Percentiles rank a stretch among this genome's conserved stretches.
phyloP scores from a whole-genome alignment of 2,888 invertebrate genomes.

The Drymonia ruficornis region DNA sequence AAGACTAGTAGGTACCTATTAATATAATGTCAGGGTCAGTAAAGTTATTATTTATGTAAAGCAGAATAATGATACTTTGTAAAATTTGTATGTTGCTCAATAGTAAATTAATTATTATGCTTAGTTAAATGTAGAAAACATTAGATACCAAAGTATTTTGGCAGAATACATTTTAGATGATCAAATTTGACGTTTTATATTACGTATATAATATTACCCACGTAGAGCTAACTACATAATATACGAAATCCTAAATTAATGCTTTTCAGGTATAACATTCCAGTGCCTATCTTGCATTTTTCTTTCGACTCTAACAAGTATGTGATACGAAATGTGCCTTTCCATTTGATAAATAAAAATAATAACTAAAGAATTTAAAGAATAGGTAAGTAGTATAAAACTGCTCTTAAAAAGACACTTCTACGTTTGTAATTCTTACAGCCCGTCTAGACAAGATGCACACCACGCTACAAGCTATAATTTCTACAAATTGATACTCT shows the following conservation, averaged over 20 bases:
- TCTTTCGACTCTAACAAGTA: conserved; percentile 23
- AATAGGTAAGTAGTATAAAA: no score
- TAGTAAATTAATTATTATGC: conserved; percentile 18
- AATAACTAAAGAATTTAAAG: no score
- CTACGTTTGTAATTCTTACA: background rate
- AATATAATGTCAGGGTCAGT: conserved; percentile 28
- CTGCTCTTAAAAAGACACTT: background rate
- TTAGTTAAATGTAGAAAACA: conserved; percentile 16
- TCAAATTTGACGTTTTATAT: conserved; percentile 6
- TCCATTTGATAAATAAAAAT: conserved; percentile 11
- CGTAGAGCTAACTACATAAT: no score
- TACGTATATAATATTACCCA: background rate
- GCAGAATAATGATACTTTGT: conserved; percentile 4
- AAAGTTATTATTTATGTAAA: background rate
- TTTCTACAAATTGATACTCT: no score
- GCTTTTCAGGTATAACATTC: conserved; percentile 18
- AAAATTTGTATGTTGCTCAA: conserved; percentile 31
- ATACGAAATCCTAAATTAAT: conserved; percentile 1
- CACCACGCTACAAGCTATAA: no score
- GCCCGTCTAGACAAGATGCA: background rate
- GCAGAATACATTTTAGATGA: conserved; percentile 9
- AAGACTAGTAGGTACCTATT: conserved; percentile 33
- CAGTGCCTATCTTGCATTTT: conserved; percentile 9
- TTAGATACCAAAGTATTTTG: conserved; percentile 33
- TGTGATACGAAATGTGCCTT: conserved; percentile 41